These are phyloP conservation scores for Sigmodon hispidus DNA, from an alignment of 2,113 vertebrate species.

Conservation along the genomic window DNA sequence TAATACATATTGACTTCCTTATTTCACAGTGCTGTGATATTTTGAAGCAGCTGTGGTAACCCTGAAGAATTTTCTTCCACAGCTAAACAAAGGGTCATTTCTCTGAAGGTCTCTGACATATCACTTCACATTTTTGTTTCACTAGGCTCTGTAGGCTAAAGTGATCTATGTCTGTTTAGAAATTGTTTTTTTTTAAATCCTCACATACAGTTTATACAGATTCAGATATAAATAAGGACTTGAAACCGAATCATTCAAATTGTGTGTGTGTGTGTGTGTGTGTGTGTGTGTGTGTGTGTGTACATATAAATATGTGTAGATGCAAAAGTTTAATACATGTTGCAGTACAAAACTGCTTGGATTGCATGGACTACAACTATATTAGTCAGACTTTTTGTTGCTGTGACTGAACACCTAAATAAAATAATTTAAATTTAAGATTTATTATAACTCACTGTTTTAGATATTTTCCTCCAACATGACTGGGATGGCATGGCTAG, in stretches of 20 bases:
- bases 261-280: not conserved
- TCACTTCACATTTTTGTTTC: conserved; percentile 65
- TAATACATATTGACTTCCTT: conserved; percentile 82
- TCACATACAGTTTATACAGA: not conserved
- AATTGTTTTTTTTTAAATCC: not conserved
- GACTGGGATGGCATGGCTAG: not conserved
- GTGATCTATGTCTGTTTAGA: conserved; percentile 6
- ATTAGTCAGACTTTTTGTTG: not conserved
- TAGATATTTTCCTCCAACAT: not conserved
- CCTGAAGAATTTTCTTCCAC: conserved; percentile 78
- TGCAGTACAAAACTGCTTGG: not conserved
- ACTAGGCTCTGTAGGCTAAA: not conserved
- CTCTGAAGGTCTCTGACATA: conserved; percentile 68
- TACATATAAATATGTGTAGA: not conserved
- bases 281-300: not conserved
- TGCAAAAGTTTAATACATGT: not conserved
- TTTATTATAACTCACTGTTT: not conserved
- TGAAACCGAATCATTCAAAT: not conserved
- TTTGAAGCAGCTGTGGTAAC: conserved; percentile 75
- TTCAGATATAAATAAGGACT: not conserved
- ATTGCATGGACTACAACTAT: not conserved
- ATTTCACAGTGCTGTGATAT: conserved; percentile 81
- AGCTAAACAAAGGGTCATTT: conserved; percentile 67
- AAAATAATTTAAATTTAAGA: not conserved
- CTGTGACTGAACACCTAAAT: not conserved